A percentile compares a stretch with the other conserved stretches of the same genome.
phyloP scores from a whole-genome alignment of 2,888 invertebrate genomes.

The Philonicus albiceps region DNA sequence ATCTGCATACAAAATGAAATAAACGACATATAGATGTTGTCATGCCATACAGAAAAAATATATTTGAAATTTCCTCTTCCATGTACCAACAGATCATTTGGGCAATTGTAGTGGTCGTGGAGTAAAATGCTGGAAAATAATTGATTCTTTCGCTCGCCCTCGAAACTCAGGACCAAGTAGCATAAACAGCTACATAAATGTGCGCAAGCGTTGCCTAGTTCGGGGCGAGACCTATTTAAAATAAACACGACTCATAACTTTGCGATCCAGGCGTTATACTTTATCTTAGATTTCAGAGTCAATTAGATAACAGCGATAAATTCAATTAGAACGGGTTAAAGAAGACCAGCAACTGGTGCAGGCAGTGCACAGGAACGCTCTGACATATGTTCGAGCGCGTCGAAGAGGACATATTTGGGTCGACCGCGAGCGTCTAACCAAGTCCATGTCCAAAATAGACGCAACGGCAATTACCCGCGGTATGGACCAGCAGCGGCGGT shows the following conservation, averaged over 20 bases:
- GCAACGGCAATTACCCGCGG: neutral
- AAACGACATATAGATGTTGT: too few relatives aligned
- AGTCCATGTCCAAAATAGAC: slow-evolving; percentile 8
- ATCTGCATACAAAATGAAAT: too few relatives aligned
- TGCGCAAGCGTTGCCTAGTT: neutral
- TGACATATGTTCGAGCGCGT: neutral
- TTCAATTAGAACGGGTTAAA: slow-evolving; percentile 8
- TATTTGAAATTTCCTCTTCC: too few relatives aligned
- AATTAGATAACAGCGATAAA: slow-evolving; percentile 27
- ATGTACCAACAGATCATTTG: too few relatives aligned
- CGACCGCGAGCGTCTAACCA: neutral
- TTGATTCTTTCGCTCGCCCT: neutral
- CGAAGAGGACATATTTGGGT: slow-evolving; percentile 14
- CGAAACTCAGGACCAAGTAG: neutral
- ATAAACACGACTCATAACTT: neutral
- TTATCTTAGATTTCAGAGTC: slow-evolving; percentile 16
- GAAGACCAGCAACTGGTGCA: neutral
- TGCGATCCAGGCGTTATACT: slow-evolving; percentile 2
- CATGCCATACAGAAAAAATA: neutral
- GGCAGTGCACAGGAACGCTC: neutral
- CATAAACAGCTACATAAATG: neutral
- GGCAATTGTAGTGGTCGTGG: neutral
- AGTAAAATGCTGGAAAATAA: neutral
- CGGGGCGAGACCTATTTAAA: neutral
- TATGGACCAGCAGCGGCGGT: neutral